Percentiles rank a stretch among this genome's conserved stretches.
Conservation (phyloP, 2,113 vertebrate genomes). For the Sinosuthora webbiana region DNA sequence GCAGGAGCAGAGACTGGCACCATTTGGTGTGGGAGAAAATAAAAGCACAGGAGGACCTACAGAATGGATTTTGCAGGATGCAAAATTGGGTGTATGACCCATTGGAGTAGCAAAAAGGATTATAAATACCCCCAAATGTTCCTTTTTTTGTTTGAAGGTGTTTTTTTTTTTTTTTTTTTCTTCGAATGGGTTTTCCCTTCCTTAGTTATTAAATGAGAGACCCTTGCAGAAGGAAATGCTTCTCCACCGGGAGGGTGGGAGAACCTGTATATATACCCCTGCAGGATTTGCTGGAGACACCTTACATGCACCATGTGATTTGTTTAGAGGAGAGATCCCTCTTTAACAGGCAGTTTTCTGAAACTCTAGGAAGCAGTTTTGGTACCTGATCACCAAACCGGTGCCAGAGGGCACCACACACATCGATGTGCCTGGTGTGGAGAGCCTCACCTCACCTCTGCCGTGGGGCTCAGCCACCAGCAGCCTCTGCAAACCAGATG, state of each 20-base stretch:
- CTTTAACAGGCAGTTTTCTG: neutral
- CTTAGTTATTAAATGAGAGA: neutral
- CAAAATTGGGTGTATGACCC: neutral
- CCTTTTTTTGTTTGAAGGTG: neutral
- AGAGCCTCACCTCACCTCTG: neutral
- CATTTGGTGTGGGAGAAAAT: neutral
- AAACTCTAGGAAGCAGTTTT: neutral
- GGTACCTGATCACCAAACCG: neutral
- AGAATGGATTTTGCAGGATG: neutral
- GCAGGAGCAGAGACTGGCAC: neutral
- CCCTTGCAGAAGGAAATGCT: neutral
- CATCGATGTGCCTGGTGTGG: fast-evolving
- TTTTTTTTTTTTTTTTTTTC: fast-evolving
- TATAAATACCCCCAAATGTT: neutral
- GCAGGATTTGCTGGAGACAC: neutral
- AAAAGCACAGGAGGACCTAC: neutral
- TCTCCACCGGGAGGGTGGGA: neutral
- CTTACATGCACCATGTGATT: neutral
- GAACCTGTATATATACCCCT: no score
- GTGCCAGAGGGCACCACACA: fast-evolving
- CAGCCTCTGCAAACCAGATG: neutral
- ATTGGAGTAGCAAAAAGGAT: neutral
- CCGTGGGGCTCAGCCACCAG: neutral
- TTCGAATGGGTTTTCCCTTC: neutral
- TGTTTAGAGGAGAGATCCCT: neutral